phyloP scores from a whole-genome alignment of 2,797 vertebrate genomes.

The Spheniscus humboldti region DNA sequence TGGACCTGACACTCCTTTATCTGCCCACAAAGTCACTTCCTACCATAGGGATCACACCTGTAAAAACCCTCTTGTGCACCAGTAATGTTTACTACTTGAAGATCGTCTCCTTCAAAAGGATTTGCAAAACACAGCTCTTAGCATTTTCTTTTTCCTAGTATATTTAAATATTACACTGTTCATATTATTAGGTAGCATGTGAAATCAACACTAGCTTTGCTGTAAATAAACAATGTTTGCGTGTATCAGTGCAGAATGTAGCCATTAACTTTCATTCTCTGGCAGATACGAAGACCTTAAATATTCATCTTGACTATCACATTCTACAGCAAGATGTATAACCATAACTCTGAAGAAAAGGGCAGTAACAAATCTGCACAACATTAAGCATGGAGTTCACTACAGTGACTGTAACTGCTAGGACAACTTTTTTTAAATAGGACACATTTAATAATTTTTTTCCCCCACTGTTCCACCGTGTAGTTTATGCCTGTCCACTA shows the following conservation, averaged over 20 bases:
- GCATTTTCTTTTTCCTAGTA: background rate
- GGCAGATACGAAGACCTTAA: conserved; percentile 4
- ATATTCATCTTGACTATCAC: background rate
- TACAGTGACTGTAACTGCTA: background rate
- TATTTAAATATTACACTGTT: background rate
- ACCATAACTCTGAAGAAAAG: background rate
- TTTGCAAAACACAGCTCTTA: background rate
- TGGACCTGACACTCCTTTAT: background rate
- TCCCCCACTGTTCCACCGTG: accelerated
- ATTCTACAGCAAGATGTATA: background rate
- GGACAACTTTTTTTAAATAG: background rate
- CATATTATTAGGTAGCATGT: background rate
- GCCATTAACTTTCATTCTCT: background rate
- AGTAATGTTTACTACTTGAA: background rate
- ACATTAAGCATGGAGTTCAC: background rate
- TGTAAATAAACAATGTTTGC: background rate
- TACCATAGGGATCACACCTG: background rate
- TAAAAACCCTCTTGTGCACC: background rate
- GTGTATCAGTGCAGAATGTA: background rate
- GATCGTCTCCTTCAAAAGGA: background rate
- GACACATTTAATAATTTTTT: background rate
- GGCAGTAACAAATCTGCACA: background rate
- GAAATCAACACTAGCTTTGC: background rate
- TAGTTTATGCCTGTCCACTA: background rate
- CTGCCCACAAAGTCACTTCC: background rate